Evolutionary conservation across 2,888 invertebrate species (phyloP).

Genomic region (Apodemia hepburni): DNA sequence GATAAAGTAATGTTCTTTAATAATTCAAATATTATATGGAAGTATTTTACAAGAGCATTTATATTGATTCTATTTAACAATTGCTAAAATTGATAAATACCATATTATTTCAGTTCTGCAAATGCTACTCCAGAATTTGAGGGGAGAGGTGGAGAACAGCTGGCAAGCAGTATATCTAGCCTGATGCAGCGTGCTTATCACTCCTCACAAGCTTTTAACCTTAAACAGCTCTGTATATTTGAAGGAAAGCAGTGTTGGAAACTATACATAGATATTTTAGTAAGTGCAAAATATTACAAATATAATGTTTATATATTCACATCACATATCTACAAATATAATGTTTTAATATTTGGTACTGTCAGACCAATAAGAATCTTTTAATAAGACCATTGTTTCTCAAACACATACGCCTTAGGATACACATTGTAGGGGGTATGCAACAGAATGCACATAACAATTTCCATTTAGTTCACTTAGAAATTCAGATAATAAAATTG

Average conservation of each 20-base stretch:
- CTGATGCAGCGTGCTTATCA: slow-evolving; percentile 90
- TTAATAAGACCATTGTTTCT: no score
- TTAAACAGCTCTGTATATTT: slow-evolving; percentile 89
- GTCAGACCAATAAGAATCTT: no score
- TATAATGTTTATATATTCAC: neutral
- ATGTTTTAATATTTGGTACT: no score
- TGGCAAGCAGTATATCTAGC: slow-evolving; percentile 91
- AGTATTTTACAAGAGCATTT: no score
- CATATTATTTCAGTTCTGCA: slow-evolving; percentile 86
- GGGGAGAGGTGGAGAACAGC: slow-evolving; percentile 95
- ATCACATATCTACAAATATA: slow-evolving; percentile 1
- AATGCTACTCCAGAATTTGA: slow-evolving; percentile 98
- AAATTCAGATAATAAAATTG: no score
- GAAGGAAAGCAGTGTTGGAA: slow-evolving; percentile 95
- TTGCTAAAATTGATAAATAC: neutral
- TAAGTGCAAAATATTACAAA: slow-evolving; percentile 52
- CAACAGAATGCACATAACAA: no score
- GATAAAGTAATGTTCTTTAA: no score
- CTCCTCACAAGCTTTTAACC: slow-evolving; percentile 87
- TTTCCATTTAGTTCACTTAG: no score
- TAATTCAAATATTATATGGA: no score
- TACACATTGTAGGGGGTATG: no score
- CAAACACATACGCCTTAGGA: no score
- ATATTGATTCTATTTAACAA: neutral
- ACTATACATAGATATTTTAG: slow-evolving; percentile 95